These are phyloP conservation scores for Hydrotaea diabolus DNA, from an alignment of 2,888 invertebrate genomes.

Conservation along the genomic window DNA sequence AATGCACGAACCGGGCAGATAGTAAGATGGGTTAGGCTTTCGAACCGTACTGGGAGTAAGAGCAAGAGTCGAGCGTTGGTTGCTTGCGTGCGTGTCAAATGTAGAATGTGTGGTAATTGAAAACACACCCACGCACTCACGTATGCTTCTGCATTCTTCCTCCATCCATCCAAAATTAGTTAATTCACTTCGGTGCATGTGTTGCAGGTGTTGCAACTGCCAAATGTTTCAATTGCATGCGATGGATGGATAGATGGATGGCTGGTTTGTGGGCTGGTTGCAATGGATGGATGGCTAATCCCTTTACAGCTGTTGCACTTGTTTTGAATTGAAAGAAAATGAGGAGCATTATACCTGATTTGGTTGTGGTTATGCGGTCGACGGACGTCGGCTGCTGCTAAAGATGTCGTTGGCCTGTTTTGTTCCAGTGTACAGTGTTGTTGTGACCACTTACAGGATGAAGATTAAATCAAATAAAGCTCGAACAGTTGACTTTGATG, in stretches of 20 bases:
- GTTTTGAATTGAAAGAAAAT: not conserved
- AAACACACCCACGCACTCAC: not conserved
- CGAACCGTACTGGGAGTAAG: no score
- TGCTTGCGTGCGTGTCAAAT: constrained; percentile 5
- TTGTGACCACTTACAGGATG: not conserved
- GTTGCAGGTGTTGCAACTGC: not conserved
- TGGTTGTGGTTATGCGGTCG: not conserved
- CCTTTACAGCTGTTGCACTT: not conserved
- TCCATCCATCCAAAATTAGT: not conserved
- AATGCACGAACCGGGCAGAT: not conserved
- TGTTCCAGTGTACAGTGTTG: not conserved
- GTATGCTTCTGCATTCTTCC: not conserved
- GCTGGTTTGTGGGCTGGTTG: not conserved
- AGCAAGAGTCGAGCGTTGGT: not conserved
- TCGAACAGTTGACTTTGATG: not conserved
- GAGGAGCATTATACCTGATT: not conserved
- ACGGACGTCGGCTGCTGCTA: not conserved
- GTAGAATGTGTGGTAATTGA: constrained; percentile 15
- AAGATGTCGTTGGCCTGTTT: not conserved
- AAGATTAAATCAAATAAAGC: not conserved
- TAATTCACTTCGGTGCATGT: not conserved
- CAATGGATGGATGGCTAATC: not conserved
- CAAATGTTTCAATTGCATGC: not conserved
- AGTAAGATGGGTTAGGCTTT: no score
- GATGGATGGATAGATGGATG: not conserved